A percentile compares a stretch with the other conserved stretches of the same genome.
Evolutionary conservation across 2,113 vertebrate species (phyloP).

Genomic region (Chloebia gouldiae): DNA sequence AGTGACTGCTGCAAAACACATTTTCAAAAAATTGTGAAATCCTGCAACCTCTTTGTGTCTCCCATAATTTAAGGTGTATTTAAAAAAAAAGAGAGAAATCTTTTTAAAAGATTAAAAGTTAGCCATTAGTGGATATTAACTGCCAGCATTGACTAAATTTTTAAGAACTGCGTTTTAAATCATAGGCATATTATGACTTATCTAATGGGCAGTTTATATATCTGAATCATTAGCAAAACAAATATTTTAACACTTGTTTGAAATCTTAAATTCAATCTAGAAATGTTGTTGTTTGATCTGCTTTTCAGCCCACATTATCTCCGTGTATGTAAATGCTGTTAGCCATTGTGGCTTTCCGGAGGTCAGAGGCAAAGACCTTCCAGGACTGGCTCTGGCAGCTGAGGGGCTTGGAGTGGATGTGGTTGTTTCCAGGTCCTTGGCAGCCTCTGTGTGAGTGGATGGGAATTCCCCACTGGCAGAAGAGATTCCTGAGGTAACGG

Average conservation of each 20-base stretch:
- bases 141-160: background rate
- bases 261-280: background rate
- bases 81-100: background rate
- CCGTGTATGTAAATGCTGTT: background rate
- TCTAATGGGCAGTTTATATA: background rate
- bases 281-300: background rate
- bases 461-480: background rate
- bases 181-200: background rate
- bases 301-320: background rate
- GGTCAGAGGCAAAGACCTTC: background rate
- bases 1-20: background rate
- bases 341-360: background rate
- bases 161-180: constrained; percentile 30
- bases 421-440: background rate
- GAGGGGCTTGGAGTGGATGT: background rate
- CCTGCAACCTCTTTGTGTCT: background rate
- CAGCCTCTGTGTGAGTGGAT: background rate
- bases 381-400: background rate
- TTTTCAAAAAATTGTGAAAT: background rate
- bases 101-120: constrained; percentile 1
- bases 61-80: background rate
- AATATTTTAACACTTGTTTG: background rate
- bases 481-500: background rate
- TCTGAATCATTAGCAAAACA: constrained; percentile 1
- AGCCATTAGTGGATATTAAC: constrained; percentile 4